Percentiles rank a stretch among this genome's conserved stretches.
These are phyloP conservation scores for Heliconius eleuchia DNA, from an alignment of 1,140 invertebrate species.

Conservation along the genomic window DNA sequence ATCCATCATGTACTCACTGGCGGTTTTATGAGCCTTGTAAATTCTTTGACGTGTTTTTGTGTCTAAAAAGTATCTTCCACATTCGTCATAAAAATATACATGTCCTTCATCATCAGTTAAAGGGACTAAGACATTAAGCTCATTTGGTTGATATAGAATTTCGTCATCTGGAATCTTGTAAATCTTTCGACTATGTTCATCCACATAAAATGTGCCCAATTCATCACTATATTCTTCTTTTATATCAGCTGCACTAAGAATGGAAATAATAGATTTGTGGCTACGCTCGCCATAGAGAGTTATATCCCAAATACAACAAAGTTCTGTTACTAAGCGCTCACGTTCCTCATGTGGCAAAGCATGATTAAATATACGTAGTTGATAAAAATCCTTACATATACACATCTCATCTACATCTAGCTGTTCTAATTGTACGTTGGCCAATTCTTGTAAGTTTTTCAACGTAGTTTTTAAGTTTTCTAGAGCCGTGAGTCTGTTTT, in stretches of 20 bases:
- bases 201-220: constrained; percentile 65
- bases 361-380: constrained; percentile 70
- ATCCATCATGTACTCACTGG: constrained; percentile 75
- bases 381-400: constrained; percentile 68
- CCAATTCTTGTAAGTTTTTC: constrained; percentile 49
- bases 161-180: constrained; percentile 62
- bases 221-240: constrained; percentile 74
- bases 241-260: constrained; percentile 65
- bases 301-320: constrained; percentile 70
- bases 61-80: constrained; percentile 72
- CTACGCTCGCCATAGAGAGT: constrained; percentile 66
- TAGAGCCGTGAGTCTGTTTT: constrained; percentile 53
- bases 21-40: constrained; percentile 67
- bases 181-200: constrained; percentile 71
- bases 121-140: constrained; percentile 64
- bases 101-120: constrained; percentile 64
- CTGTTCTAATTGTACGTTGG: constrained; percentile 48
- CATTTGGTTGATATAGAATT: constrained; percentile 64
- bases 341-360: constrained; percentile 58
- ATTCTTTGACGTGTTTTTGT: constrained; percentile 59
- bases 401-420: constrained; percentile 55
- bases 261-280: constrained; percentile 72
- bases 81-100: constrained; percentile 74
- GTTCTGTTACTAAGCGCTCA: constrained; percentile 64
- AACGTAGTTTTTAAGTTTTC: constrained; percentile 64